phyloP scores from a whole-genome alignment of 2,888 invertebrate genomes.

The Acronicta leporina region DNA sequence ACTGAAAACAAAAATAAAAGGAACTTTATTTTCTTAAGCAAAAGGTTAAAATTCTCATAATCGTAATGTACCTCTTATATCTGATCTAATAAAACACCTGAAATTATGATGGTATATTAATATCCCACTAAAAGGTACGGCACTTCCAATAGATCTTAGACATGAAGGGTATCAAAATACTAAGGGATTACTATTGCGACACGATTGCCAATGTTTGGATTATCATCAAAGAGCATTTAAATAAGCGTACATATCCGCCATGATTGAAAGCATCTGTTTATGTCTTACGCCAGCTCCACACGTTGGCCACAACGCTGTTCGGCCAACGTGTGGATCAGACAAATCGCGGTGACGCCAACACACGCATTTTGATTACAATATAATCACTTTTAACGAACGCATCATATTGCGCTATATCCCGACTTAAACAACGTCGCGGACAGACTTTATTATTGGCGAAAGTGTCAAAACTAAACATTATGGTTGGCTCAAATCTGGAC shows the following conservation, averaged over 20 bases:
- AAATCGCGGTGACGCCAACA: too few species aligned
- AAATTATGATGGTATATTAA: background rate
- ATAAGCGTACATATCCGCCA: slow-evolving; percentile 18
- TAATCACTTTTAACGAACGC: too few species aligned
- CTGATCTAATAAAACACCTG: background rate
- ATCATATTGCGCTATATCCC: too few species aligned
- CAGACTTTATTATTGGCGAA: too few species aligned
- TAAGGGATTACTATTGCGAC: slow-evolving; percentile 33
- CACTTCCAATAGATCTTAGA: slow-evolving; percentile 12
- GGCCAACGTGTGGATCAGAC: too few species aligned
- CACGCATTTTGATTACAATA: too few species aligned
- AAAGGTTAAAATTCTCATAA: background rate
- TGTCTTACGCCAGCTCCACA: slow-evolving; percentile 9
- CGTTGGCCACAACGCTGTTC: too few species aligned
- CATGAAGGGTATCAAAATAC: slow-evolving; percentile 41
- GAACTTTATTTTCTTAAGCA: too few species aligned
- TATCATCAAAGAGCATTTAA: slow-evolving; percentile 44
- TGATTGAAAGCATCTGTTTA: slow-evolving; percentile 39
- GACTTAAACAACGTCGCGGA: too few species aligned
- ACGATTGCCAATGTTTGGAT: slow-evolving; percentile 22
- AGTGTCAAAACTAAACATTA: too few species aligned
- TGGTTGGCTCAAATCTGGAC: too few species aligned
- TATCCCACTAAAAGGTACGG: slow-evolving; percentile 1
- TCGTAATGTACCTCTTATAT: background rate
- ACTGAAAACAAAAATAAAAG: too few species aligned